Percentiles rank a stretch among this genome's conserved stretches.
Evolutionary conservation across 2,113 vertebrate species (phyloP).

Genomic region (Trogon surrucura): DNA sequence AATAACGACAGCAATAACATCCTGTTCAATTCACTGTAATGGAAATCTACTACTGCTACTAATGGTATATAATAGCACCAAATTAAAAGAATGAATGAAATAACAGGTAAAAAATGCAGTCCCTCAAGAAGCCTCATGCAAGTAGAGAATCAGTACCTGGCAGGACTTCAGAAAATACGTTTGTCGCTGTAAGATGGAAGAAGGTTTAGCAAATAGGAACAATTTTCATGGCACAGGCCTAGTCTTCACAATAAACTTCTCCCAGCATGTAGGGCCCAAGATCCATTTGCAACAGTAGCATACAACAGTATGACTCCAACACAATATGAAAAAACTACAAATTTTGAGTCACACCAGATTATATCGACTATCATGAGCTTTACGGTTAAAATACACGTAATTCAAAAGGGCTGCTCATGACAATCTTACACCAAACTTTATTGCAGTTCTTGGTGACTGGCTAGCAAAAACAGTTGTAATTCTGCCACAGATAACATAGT

Average conservation of each 20-base stretch:
- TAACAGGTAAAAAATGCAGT: background rate
- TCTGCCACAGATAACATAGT: background rate
- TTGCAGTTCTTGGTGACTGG: background rate
- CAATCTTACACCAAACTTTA: background rate
- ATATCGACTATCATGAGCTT: rapidly evolving
- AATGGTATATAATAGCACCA: background rate
- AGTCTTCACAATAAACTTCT: background rate
- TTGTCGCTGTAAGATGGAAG: background rate
- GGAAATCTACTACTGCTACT: background rate
- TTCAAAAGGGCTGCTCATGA: background rate
- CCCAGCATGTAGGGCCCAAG: rapidly evolving
- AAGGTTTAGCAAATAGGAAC: background rate
- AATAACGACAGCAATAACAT: background rate
- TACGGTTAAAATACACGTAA: background rate
- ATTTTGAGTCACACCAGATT: background rate
- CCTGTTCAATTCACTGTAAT: background rate
- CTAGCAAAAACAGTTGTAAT: background rate
- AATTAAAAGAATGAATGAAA: background rate
- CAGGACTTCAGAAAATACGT: background rate
- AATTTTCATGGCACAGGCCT: rapidly evolving
- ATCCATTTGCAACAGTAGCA: rapidly evolving
- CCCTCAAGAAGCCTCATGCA: background rate
- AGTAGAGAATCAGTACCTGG: background rate
- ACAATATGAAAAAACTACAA: background rate
- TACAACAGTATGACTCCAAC: background rate